Evolutionary conservation across 2,113 vertebrate species (phyloP).

Genomic region (Lucifuga dentata): DNA sequence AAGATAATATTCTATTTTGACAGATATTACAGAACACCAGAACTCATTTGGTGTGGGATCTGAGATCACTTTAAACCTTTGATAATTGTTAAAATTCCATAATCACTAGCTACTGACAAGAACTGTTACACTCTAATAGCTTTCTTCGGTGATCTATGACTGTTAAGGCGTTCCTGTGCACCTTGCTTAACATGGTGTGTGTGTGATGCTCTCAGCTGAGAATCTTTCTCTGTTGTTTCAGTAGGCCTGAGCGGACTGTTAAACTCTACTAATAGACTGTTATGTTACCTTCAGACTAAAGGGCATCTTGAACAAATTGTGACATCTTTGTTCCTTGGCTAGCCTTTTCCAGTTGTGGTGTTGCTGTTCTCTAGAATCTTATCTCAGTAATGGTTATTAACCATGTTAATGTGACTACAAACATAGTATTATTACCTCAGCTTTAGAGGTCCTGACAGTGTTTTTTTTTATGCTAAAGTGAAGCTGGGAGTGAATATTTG

Average conservation of each 20-base stretch:
- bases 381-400: slow-evolving; percentile 45
- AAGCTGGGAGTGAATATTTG: slow-evolving; percentile 19
- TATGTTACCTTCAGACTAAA: slow-evolving; percentile 57
- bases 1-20: slow-evolving; percentile 33
- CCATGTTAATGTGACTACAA: slow-evolving; percentile 48
- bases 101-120: slow-evolving; percentile 61
- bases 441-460: slow-evolving; percentile 26
- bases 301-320: slow-evolving; percentile 25
- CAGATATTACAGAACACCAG: slow-evolving; percentile 12
- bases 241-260: slow-evolving; percentile 76
- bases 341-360: slow-evolving; percentile 42
- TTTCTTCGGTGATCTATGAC: slow-evolving; percentile 76
- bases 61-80: slow-evolving; percentile 42
- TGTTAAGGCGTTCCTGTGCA: slow-evolving; percentile 75
- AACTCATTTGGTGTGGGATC: slow-evolving; percentile 40
- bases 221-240: slow-evolving; percentile 39
- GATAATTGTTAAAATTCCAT: slow-evolving; percentile 17
- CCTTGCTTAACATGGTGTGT: slow-evolving; percentile 45
- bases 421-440: slow-evolving; percentile 38
- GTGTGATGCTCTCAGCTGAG: slow-evolving; percentile 50
- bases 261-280: slow-evolving; percentile 78
- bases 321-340: slow-evolving; percentile 33
- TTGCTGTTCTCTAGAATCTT: slow-evolving; percentile 43
- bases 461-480: slow-evolving; percentile 18
- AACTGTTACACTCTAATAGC: slow-evolving; percentile 77